Percentiles rank a stretch among this genome's conserved stretches.
Conservation (phyloP, 1,140 invertebrate genomes). For the Meloidogyne hapla region DNA sequence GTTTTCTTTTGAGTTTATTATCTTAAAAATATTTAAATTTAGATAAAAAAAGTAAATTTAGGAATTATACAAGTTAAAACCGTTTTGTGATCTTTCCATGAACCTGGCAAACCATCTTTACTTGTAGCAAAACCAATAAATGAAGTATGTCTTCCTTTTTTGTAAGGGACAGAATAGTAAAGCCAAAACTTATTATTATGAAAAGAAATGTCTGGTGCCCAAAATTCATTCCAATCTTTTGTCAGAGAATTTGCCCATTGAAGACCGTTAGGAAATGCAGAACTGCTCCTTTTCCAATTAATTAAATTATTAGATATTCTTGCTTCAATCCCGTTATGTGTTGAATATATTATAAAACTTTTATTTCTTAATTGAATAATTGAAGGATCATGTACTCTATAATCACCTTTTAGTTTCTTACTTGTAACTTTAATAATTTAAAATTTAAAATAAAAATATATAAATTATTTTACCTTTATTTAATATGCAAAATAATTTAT, state of each 20-base stretch:
- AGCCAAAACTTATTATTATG: constrained; percentile 14
- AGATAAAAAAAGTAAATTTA: neutral
- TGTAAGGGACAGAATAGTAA: constrained; percentile 7
- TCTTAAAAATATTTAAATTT: constrained; percentile 1
- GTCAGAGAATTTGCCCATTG: constrained; percentile 8
- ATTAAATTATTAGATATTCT: constrained; percentile 1
- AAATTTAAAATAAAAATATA: neutral
- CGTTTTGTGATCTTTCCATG: neutral
- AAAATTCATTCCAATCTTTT: neutral
- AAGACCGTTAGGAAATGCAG: constrained; percentile 19
- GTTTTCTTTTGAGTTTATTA: neutral
- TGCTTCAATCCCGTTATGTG: constrained; percentile 18
- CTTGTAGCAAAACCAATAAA: constrained; percentile 8
- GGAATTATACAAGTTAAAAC: neutral
- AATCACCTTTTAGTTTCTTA: neutral
- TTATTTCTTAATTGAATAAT: constrained; percentile 1
- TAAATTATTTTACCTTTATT: too few species aligned
- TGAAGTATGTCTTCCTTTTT: constrained; percentile 3
- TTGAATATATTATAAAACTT: constrained; percentile 12
- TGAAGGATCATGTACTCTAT: constrained; percentile 12
- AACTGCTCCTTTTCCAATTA: neutral
- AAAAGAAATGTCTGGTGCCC: constrained; percentile 18
- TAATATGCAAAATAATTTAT: too few species aligned
- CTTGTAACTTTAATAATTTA: neutral
- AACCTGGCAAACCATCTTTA: neutral